Conservation (phyloP, 2,113 vertebrate genomes). For the Hippocampus guttulatus region DNA sequence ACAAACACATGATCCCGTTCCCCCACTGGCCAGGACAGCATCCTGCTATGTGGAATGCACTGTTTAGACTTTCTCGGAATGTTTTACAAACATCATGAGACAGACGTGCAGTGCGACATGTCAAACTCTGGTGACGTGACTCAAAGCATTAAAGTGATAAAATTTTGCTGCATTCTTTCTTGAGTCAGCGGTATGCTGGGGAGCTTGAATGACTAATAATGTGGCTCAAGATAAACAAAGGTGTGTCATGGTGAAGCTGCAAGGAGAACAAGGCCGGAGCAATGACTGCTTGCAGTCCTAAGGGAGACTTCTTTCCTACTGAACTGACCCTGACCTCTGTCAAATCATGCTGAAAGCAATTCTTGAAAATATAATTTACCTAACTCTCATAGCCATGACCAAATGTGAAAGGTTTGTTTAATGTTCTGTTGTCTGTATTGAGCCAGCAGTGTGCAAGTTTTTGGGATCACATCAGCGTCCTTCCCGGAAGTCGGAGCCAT, state of each 20-base stretch:
- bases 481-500: conserved; percentile 77
- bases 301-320: conserved; percentile 8
- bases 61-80: conserved; percentile 63
- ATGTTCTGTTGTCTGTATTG: conserved; percentile 36
- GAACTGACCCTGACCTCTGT: conserved; percentile 22
- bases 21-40: conserved; percentile 47
- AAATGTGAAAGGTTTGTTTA: conserved; percentile 1
- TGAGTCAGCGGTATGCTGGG: conserved; percentile 19
- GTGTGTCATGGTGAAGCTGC: conserved; percentile 39
- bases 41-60: conserved; percentile 66
- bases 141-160: conserved; percentile 62
- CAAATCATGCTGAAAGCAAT: conserved; percentile 4
- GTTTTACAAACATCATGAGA: conserved; percentile 62
- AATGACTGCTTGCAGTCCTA: conserved; percentile 10
- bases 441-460: conserved; percentile 67
- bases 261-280: conserved; percentile 23
- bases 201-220: conserved; percentile 25
- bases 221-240: conserved; percentile 29
- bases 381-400: neutral
- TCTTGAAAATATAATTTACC: conserved; percentile 6
- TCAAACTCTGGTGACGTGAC: conserved; percentile 51
- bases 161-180: conserved; percentile 41
- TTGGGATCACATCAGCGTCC: conserved; percentile 62
- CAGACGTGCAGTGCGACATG: conserved; percentile 60
- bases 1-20: conserved; percentile 68